Evolutionary conservation across 2,113 vertebrate genomes (phyloP).

Genomic region (Pachyramphus minor): DNA sequence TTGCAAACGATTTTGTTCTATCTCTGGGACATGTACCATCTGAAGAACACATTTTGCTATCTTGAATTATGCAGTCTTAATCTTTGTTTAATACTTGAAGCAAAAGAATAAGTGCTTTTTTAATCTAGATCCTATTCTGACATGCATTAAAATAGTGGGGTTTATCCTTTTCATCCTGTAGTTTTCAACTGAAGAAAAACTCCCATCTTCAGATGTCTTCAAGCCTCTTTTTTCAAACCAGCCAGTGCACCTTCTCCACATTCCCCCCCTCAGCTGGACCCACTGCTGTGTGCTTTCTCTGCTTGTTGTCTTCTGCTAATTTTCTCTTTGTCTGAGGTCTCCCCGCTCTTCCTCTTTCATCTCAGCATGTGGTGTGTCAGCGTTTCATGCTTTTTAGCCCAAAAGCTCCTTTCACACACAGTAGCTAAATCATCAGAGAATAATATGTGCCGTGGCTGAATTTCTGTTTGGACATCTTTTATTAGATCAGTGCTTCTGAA

Average conservation of each 20-base stretch:
- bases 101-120: not conserved
- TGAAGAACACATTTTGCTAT: not conserved
- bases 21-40: not conserved
- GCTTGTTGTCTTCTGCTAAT: not conserved
- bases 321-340: not conserved
- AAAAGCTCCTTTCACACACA: not conserved
- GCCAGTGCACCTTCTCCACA: not conserved
- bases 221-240: not conserved
- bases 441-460: fast-evolving
- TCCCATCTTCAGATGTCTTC: not conserved
- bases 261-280: not conserved
- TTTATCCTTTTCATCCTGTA: not conserved
- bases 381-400: not conserved
- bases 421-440: not conserved
- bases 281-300: not conserved
- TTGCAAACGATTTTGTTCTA: not conserved
- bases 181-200: not conserved
- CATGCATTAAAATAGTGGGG: not conserved
- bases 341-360: not conserved
- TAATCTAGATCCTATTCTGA: not conserved
- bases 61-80: not conserved
- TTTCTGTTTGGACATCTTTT: not conserved
- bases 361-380: not conserved
- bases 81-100: not conserved
- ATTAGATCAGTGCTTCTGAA: not conserved